Evolutionary conservation across 1,140 invertebrate species (phyloP).

Genomic region (Drosophila grimshawi): DNA sequence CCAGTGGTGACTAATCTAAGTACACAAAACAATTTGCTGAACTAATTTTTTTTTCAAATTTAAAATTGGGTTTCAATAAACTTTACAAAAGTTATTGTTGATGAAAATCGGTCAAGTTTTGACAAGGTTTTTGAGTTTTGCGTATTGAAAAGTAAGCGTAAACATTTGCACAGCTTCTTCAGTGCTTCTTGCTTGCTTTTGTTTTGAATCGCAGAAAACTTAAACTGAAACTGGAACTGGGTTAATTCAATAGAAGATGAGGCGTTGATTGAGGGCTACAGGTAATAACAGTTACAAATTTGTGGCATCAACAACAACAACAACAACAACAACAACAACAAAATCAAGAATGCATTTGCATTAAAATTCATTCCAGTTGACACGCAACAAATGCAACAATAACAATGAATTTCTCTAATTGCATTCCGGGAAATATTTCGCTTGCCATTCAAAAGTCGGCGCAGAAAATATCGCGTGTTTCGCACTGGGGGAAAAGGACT

Average conservation of each 20-base stretch:
- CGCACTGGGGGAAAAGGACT: neutral
- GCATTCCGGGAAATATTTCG: constrained; percentile 28
- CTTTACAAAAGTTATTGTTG: too few species aligned
- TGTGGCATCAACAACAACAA: constrained; percentile 1
- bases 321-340: neutral
- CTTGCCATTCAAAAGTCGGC: constrained; percentile 8
- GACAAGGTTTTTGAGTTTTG: too few species aligned
- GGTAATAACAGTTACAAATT: constrained; percentile 8
- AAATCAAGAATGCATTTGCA: constrained; percentile 35
- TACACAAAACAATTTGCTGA: constrained; percentile 22
- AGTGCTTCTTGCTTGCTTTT: constrained; percentile 5
- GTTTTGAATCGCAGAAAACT: constrained; percentile 1
- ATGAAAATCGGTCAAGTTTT: too few species aligned
- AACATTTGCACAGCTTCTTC: too few species aligned
- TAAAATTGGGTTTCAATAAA: too few species aligned
- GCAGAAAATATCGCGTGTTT: constrained; percentile 35
- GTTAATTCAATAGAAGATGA: constrained; percentile 29
- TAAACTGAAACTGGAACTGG: constrained; percentile 15
- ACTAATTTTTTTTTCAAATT: too few species aligned
- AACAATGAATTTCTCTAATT: constrained; percentile 11
- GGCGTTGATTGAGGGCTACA: neutral
- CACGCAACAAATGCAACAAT: constrained; percentile 29
- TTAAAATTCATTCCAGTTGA: constrained; percentile 28
- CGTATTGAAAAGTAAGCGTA: too few species aligned
- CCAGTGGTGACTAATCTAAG: constrained; percentile 23